Evolutionary conservation across 2,888 invertebrate genomes (phyloP).

Genomic region (Silvanus unidentatus): DNA sequence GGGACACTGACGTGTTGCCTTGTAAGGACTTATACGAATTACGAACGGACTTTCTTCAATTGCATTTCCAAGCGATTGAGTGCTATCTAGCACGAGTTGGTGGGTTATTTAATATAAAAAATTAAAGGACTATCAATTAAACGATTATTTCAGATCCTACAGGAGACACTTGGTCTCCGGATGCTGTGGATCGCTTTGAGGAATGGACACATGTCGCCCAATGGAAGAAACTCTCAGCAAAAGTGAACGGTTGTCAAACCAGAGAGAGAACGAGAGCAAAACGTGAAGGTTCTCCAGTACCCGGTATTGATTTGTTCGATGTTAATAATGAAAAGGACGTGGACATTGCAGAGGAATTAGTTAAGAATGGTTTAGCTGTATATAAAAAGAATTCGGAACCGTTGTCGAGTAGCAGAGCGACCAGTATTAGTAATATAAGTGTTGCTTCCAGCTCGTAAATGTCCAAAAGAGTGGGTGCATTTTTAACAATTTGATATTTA

Average conservation of each 20-base stretch:
- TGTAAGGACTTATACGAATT: slow-evolving; percentile 65
- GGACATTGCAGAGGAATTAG: slow-evolving; percentile 57
- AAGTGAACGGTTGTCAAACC: slow-evolving; percentile 67
- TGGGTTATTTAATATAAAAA: slow-evolving; percentile 25
- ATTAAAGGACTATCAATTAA: neutral
- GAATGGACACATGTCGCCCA: slow-evolving; percentile 67
- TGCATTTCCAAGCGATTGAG: slow-evolving; percentile 81
- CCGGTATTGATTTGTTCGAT: slow-evolving; percentile 71
- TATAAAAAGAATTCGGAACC: slow-evolving; percentile 34
- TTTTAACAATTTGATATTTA: too few relatives aligned
- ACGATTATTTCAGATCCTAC: slow-evolving; percentile 35
- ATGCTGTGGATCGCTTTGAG: slow-evolving; percentile 62
- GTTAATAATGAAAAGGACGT: slow-evolving; percentile 58
- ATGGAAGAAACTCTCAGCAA: slow-evolving; percentile 75
- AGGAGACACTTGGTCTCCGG: slow-evolving; percentile 56
- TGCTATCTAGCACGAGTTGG: slow-evolving; percentile 73
- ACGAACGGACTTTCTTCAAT: slow-evolving; percentile 65
- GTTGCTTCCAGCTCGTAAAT: slow-evolving; percentile 30
- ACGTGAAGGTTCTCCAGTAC: slow-evolving; percentile 66
- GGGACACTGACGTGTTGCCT: slow-evolving; percentile 68
- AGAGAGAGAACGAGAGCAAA: slow-evolving; percentile 45
- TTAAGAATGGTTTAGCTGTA: slow-evolving; percentile 55
- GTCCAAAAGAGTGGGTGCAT: too few relatives aligned
- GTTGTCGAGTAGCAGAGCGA: slow-evolving; percentile 28
- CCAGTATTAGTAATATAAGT: slow-evolving; percentile 37